Percentiles rank a stretch among this genome's conserved stretches.
Evolutionary conservation across 2,888 invertebrate genomes (phyloP).

Genomic region (Diarsia mendica): DNA sequence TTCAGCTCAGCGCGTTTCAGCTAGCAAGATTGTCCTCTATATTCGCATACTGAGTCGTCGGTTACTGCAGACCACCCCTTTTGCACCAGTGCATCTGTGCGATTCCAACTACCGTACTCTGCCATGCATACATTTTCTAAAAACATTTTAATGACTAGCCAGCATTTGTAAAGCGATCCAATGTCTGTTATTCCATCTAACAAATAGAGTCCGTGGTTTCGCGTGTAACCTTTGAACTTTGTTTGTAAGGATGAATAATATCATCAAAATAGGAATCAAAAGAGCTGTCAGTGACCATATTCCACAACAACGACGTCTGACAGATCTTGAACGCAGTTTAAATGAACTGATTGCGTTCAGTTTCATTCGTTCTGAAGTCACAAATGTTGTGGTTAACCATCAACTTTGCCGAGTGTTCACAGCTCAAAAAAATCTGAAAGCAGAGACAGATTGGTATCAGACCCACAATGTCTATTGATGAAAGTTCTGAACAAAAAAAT

Average conservation of each 20-base stretch:
- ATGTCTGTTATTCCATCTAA: conserved; percentile 2
- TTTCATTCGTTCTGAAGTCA: neutral
- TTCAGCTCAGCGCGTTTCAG: neutral
- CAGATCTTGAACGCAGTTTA: neutral
- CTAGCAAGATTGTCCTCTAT: conserved; percentile 2
- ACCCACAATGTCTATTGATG: conserved; percentile 1
- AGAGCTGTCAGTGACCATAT: neutral
- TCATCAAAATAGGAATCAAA: neutral
- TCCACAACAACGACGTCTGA: neutral
- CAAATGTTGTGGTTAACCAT: neutral
- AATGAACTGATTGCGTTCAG: neutral
- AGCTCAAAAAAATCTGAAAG: conserved; percentile 3
- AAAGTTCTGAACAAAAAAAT: conserved; percentile 22
- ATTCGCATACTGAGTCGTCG: conserved; percentile 11
- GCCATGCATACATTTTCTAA: conserved; percentile 36
- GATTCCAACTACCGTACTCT: conserved; percentile 1
- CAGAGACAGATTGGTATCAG: conserved; percentile 8
- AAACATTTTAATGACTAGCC: conserved; percentile 24
- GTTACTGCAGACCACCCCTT: conserved; percentile 21
- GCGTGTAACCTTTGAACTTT: neutral
- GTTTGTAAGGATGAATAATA: neutral
- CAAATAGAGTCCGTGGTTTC: neutral
- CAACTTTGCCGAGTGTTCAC: neutral
- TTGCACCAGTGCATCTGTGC: conserved; percentile 19
- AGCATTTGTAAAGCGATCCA: neutral